Conservation (phyloP, 1,140 invertebrate genomes). For the Cylas formicarius region DNA sequence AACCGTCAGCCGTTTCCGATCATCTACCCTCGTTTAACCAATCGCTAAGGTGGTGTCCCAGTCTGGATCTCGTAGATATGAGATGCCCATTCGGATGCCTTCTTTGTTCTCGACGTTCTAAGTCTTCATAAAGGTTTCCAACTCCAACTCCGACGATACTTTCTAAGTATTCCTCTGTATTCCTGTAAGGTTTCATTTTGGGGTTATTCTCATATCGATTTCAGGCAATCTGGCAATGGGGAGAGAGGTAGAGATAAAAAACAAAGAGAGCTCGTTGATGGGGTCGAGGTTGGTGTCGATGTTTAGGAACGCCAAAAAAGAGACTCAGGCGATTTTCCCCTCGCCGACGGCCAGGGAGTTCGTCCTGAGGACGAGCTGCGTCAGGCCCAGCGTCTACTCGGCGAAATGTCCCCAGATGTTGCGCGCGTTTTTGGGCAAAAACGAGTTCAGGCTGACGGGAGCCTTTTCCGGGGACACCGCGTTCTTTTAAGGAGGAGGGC, state of each 20-base stretch:
- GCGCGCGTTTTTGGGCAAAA: constrained; percentile 54
- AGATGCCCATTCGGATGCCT: too few relatives aligned
- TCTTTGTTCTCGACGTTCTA: too few relatives aligned
- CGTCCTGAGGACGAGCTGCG: constrained; percentile 55
- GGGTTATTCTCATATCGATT: too few relatives aligned
- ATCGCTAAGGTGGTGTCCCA: too few relatives aligned
- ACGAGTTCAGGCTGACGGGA: constrained; percentile 59
- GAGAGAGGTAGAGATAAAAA: constrained; percentile 30
- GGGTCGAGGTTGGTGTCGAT: constrained; percentile 53
- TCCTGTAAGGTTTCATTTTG: too few relatives aligned
- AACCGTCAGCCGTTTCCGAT: too few relatives aligned
- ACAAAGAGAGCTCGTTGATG: constrained; percentile 37
- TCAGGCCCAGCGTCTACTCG: constrained; percentile 56
- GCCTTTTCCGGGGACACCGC: constrained; percentile 66
- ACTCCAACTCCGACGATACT: too few relatives aligned
- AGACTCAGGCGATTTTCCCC: constrained; percentile 44
- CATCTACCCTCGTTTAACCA: too few relatives aligned
- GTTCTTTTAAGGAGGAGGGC: constrained; percentile 46
- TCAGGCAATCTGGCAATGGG: constrained; percentile 44
- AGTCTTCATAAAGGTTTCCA: too few relatives aligned
- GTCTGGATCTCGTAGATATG: too few relatives aligned
- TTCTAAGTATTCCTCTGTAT: too few relatives aligned
- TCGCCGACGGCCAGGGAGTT: constrained; percentile 57
- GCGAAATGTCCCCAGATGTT: constrained; percentile 57
- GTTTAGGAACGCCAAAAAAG: constrained; percentile 44